Evolutionary conservation across 2,113 vertebrate species (phyloP).

Genomic region (Prolemur simus): DNA sequence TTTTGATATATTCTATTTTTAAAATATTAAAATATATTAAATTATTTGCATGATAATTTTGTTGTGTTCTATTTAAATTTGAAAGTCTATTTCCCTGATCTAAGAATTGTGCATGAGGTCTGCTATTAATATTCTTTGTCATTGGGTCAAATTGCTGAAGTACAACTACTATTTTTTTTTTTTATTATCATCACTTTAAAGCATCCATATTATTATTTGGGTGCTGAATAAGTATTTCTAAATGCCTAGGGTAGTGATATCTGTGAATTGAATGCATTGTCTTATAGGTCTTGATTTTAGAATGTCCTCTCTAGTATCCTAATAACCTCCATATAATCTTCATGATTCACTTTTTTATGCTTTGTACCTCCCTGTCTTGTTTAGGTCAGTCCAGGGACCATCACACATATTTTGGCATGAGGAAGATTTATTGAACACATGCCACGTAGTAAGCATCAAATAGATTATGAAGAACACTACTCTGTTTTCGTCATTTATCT

Average conservation of each 20-base stretch:
- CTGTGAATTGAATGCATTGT: background rate
- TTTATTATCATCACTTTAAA: background rate
- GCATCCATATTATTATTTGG: background rate
- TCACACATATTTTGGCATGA: background rate
- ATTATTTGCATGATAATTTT: background rate
- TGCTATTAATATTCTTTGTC: background rate
- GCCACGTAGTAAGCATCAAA: slow-evolving; percentile 22
- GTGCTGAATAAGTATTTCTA: background rate
- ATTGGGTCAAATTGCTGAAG: background rate
- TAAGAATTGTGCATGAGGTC: background rate
- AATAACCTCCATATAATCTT: background rate
- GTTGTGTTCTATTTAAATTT: background rate
- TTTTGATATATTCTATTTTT: background rate
- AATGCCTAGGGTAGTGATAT: background rate
- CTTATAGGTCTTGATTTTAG: background rate
- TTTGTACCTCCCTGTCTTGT: background rate
- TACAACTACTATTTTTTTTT: background rate
- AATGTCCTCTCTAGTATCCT: background rate
- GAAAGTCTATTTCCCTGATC: background rate
- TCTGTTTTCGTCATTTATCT: slow-evolving; percentile 14
- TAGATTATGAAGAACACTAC: slow-evolving; percentile 41
- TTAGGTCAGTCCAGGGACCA: background rate
- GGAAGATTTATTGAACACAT: slow-evolving; percentile 43
- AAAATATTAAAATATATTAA: background rate
- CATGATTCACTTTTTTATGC: background rate